These are phyloP conservation scores for Gymnocephalus cernua DNA, from an alignment of 2,113 vertebrate genomes.

Conservation along the genomic window DNA sequence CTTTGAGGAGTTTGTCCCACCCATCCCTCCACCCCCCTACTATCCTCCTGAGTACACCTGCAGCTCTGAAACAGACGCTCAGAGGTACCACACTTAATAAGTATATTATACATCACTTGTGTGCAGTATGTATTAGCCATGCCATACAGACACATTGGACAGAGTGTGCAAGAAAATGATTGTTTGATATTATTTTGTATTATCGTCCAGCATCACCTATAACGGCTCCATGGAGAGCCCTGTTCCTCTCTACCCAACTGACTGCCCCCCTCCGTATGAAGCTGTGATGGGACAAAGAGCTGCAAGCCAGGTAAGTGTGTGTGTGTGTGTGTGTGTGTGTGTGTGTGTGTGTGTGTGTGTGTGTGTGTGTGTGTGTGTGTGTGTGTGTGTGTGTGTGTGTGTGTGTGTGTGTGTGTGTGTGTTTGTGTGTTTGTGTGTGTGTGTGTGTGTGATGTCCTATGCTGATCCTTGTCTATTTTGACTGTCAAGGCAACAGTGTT, in stretches of 20 bases:
- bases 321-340: neutral
- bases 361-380: slow-evolving; percentile 60
- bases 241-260: slow-evolving; percentile 92
- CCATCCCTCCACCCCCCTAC: slow-evolving; percentile 95
- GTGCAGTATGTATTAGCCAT: neutral
- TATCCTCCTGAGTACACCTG: slow-evolving; percentile 98
- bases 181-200: slow-evolving; percentile 1
- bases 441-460: neutral
- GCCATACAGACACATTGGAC: neutral
- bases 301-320: slow-evolving; percentile 88
- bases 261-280: slow-evolving; percentile 96
- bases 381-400: neutral
- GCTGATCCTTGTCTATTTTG: slow-evolving; percentile 48
- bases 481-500: slow-evolving; percentile 89
- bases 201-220: slow-evolving; percentile 91
- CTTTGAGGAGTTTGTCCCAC: slow-evolving; percentile 96
- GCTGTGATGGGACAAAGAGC: slow-evolving; percentile 93
- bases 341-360: neutral
- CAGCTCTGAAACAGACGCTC: slow-evolving; percentile 96
- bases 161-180: neutral
- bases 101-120: neutral
- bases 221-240: slow-evolving; percentile 99
- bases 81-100: slow-evolving; percentile 85
- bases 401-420: slow-evolving; percentile 62
- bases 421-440: neutral